Base-by-base conservation (phyloP, 2,888 invertebrate species). In the Epistrophe eligans region DNA sequence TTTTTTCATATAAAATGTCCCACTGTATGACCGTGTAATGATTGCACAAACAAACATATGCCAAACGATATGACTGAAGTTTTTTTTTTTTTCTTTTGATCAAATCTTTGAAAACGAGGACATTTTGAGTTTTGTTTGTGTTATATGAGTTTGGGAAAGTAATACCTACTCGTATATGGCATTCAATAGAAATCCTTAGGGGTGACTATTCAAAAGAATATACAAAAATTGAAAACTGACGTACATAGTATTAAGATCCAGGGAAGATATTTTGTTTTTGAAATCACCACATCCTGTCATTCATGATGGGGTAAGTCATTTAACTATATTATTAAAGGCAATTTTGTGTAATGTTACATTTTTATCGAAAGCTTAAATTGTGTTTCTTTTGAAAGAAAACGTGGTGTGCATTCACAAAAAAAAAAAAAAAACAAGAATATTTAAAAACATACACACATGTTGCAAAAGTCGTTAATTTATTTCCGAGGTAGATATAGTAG, bases 261-360 rank as follows among this genome's bases (percentile, higher is more conserved):
- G 28, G 55, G 32, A 32, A 57, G 52, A 76, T 77, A 66, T 83
- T 24, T 83, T 70, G 77, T 79, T 79, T 82, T 83, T 55, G 71
- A 76, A 79, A 87, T 83, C 76, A 79, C 66, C 74, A 79, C 60
- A 76, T 79, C 76, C 60, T 76, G 76, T 38, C 40, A 17, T 43
- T 24, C 19, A 40, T 15, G 35, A 9, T 4, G 40, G 58, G 62
- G 62, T 55, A 55, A 64, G 77, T 60, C 81, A 81, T 85, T 81
- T 77, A 85, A 85, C 81, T 85, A 77, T 84, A 73, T 85, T 82
- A 82, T 85, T 55, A 74, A 62, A 48, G 67, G 82, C 77, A 58
- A 45, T 85, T 85, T 82, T 74, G 64, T 71, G 82, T 85, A 64
- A 82, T 74, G 77, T 82, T 79, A 85, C 70, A 70, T 85, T 85